These are phyloP conservation scores for Perithous albicinctus DNA, from an alignment of 2,888 invertebrate species.

Conservation along the genomic window DNA sequence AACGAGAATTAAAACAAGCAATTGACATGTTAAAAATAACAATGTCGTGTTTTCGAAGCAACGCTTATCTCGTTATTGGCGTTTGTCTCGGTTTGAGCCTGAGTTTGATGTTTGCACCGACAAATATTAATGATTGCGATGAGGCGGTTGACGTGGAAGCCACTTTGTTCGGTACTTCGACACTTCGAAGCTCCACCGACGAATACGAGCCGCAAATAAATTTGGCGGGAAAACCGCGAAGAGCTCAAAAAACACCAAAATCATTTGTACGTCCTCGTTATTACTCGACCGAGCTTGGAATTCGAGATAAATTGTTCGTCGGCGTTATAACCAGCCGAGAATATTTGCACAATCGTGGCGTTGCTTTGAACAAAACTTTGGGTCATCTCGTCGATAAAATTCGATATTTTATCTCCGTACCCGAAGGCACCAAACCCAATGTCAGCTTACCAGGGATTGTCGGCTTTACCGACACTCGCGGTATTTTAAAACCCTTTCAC, in stretches of 20 bases:
- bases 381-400: constrained; percentile 93
- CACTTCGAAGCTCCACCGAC: constrained; percentile 74
- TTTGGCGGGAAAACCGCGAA: constrained; percentile 84
- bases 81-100: constrained; percentile 86
- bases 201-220: constrained; percentile 85
- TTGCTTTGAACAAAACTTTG: constrained; percentile 95
- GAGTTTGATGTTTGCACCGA: constrained; percentile 86
- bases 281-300: constrained; percentile 97
- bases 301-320: constrained; percentile 94
- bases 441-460: constrained; percentile 90
- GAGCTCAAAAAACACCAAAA: constrained; percentile 85
- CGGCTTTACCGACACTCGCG: constrained; percentile 93
- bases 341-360: constrained; percentile 90
- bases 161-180: constrained; percentile 38
- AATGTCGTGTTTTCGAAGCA: constrained; percentile 83
- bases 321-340: constrained; percentile 93
- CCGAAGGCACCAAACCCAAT: constrained; percentile 85
- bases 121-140: constrained; percentile 83
- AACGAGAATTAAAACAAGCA: no score
- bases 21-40: constrained; percentile 78
- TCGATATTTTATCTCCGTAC: constrained; percentile 90
- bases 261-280: constrained; percentile 94
- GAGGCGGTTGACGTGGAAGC: constrained; percentile 57
- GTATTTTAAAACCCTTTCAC: constrained; percentile 93
- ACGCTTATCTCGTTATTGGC: constrained; percentile 87